Evolutionary conservation across 2,113 vertebrate species (phyloP), one percentile per base, ranked within the genome.

Genomic region (Albula goreensis): DNA sequence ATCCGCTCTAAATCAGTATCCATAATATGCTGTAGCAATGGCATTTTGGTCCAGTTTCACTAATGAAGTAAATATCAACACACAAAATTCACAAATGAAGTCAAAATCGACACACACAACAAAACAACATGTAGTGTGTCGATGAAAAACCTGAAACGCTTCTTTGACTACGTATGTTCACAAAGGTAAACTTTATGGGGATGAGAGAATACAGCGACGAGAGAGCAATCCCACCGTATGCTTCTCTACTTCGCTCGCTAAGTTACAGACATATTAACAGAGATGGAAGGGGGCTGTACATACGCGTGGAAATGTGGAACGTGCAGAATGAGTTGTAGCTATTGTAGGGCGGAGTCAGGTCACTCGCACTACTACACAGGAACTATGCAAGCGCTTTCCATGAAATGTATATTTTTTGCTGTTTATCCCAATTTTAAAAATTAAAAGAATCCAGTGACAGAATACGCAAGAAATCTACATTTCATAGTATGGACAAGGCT

Each of bases 1-100:
- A 98, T 89, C 2, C 96, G 95, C 92, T 98, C 97, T 90, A 99
- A 57, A 70, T 97, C 96, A 63, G 93, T 5, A 85, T 95, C 90
- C 86, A 95, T 92, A 0, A 94, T 87, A 82, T 91, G 94, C 88
- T 96, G 94, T 10, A 92, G 86, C 56, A 96, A 89, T 8, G 95
- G 96, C 97, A 97, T 97, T 31, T 51, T 82, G 49, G n/a, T n/a
- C 70, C 10, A 11, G 22, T 74, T 25, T 63, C 22, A 19, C 12
- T 70, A n/a, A 70, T 74, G 31, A 10, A 74, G n/a, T 22, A 41
- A 41, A 41, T 41, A 41, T 41, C 31, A 56, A 56, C 7, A 56
- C 7, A 56, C 53, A 9, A 9, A 56, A 56, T 12, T 9, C 53
- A 12, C 7, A 56, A 56, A 6, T 9, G 0, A 56, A 56, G 53